Base-by-base conservation (phyloP, 2,113 vertebrate species). In the Odontophorus gujanensis region DNA sequence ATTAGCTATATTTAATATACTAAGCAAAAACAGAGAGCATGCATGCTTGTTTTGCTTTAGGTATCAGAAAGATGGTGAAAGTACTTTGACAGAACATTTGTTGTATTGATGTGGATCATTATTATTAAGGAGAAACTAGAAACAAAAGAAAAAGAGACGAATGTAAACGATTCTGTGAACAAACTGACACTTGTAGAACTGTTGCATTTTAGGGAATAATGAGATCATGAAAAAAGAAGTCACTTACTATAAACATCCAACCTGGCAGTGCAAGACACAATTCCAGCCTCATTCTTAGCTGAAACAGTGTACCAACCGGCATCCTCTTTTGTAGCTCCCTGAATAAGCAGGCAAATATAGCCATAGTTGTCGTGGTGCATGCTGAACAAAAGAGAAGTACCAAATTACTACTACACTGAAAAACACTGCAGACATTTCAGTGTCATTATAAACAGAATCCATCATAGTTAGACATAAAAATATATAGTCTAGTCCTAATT, bases 311-410 rank as follows among this genome's bases (percentile, higher is more conserved):
- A 99, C 99, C 99, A 99, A 32, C 99, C 99, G 0, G 99, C 99
- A 11, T 99, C 99, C 67, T 99, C 99, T 85, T 99, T 99, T 55
- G 98, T 97, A 90, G 99, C 98, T 34, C 99, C 99, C 97, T 99
- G 99, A 97, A 99, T 99, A 93, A 99, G 99, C 98, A 99, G 99
- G 95, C 99, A 99, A 87, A 99, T 98, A 97, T 99, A 99, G 92
- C 99, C 99, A 1, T 98, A 98, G 96, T 98, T 99, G 96, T 99
- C 99, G 98, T 99, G 99, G 97, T 99, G 99, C 99, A 99, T 99
- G 98, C 99, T 99, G 95, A 95, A 89, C 42, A 63, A 34, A 79
- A 89, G 47, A 53, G 65, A 85, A 92, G 50, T 5, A 57, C 61
- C 67, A 59, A 87, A 75, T 96, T 48, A 95, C 53, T 40, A n/a